Percentiles rank a stretch among this genome's conserved stretches.
These are phyloP conservation scores for Adineta ricciae DNA, from an alignment of 2,888 invertebrate genomes.

Conservation along the genomic window DNA sequence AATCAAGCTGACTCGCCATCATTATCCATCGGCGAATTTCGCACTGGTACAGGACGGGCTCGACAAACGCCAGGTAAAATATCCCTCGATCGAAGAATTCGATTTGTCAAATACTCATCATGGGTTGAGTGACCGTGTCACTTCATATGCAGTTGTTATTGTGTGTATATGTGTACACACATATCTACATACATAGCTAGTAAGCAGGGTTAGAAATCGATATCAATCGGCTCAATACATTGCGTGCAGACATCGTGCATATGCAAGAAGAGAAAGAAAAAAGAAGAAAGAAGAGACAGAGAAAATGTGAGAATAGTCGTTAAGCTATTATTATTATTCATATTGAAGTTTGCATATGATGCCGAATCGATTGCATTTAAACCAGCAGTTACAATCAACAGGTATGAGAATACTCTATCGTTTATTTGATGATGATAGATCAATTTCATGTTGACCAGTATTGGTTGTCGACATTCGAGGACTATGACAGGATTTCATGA, in stretches of 20 bases:
- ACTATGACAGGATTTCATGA: no score
- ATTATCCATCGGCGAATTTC: background rate
- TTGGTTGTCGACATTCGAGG: no score
- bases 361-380: background rate
- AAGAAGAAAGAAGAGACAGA: no score
- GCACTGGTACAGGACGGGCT: background rate
- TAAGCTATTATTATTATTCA: background rate
- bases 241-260: background rate
- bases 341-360: background rate
- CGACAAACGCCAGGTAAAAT: conserved; percentile 5
- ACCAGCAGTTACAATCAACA: background rate
- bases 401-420: background rate
- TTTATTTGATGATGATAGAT: no score
- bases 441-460: no score
- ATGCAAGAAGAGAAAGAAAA: background rate
- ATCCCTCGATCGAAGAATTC: background rate
- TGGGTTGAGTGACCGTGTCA: background rate
- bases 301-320: background rate
- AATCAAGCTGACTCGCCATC: background rate
- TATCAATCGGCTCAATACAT: background rate
- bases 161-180: background rate
- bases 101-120: background rate
- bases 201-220: background rate
- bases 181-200: background rate
- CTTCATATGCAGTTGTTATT: background rate